These are phyloP conservation scores for Sebastes steindachneri DNA, from an alignment of 2,797 vertebrate species.

Conservation along the genomic window DNA sequence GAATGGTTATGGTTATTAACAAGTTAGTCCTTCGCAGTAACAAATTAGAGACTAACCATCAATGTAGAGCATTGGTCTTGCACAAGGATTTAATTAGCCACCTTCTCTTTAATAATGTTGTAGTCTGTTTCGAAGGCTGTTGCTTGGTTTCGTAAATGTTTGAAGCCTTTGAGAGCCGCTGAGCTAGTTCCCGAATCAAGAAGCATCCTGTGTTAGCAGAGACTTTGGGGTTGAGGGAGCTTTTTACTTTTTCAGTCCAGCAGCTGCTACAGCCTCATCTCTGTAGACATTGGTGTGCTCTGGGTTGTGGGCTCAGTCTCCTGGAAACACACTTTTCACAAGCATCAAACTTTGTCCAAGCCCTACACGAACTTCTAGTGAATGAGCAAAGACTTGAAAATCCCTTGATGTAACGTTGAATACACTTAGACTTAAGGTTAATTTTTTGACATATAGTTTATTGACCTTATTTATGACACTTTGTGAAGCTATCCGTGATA, in stretches of 20 bases:
- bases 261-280: neutral
- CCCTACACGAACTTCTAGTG: neutral
- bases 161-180: conserved; percentile 15
- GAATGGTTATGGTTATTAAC: neutral
- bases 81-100: neutral
- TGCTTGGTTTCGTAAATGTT: conserved; percentile 17
- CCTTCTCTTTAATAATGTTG: conserved; percentile 41
- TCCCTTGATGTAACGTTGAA: neutral
- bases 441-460: neutral
- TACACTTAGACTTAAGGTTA: neutral
- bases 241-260: conserved; percentile 17
- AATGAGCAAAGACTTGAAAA: neutral
- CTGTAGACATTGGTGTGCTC: neutral
- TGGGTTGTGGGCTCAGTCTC: neutral
- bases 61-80: neutral
- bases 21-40: neutral
- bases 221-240: neutral
- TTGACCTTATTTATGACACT: neutral
- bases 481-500: neutral
- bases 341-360: neutral
- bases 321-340: neutral
- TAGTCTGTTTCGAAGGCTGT: conserved; percentile 24
- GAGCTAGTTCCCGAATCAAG: conserved; percentile 17
- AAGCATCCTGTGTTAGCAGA: conserved; percentile 2
- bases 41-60: neutral